Base-by-base conservation (phyloP, 2,888 invertebrate genomes). In the Perizoma flavofasciatum region DNA sequence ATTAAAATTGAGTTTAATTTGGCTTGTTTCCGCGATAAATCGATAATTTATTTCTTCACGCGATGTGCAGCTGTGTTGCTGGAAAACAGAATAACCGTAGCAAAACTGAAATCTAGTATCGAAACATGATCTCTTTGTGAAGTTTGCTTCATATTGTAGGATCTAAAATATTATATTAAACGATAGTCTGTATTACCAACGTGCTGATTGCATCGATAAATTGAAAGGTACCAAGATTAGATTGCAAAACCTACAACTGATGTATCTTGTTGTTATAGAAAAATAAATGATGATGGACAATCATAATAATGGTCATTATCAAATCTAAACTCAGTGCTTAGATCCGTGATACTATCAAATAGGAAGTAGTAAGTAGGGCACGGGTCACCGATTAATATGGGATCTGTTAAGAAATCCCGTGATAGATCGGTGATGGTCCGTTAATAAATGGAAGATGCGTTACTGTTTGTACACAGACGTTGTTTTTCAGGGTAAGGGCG, bases 1-100 rank as follows among this genome's bases (percentile, higher is more conserved):
- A 86, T 84, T 84, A 77, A 77, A 79, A 78, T 73, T 68, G 66
- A 76, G 66, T 73, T 74, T 69, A 74, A 67, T 70, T 75, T 66
- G 67, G 58, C 59, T 66, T 58, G 70, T 67, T 74, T 75, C 72
- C 75, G 63, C 66, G 49, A 71, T 65, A 67, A 74, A 77, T 78
- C 74, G 65, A 75, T 78, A 75, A 77, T 74, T 75, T 78, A 78
- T 77, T 59, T 67, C 65, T 69, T 73, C 67, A 70, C 70, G 65
- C 73, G 67, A 78, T 78, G 67, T 72, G 72, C 73, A 72, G 72
- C 69, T 70, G 50, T 54, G 49, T 54, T 55, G 34, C 41, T 55
- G 52, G 46, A 59, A 58, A 54, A 50, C 40, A 41, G 50, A 49
- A 33, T 22, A 5, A 43, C 32, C 49, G 22, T 52, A 49, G 52